Conservation (phyloP, 2,888 invertebrate species). For the Philereme transversata region DNA sequence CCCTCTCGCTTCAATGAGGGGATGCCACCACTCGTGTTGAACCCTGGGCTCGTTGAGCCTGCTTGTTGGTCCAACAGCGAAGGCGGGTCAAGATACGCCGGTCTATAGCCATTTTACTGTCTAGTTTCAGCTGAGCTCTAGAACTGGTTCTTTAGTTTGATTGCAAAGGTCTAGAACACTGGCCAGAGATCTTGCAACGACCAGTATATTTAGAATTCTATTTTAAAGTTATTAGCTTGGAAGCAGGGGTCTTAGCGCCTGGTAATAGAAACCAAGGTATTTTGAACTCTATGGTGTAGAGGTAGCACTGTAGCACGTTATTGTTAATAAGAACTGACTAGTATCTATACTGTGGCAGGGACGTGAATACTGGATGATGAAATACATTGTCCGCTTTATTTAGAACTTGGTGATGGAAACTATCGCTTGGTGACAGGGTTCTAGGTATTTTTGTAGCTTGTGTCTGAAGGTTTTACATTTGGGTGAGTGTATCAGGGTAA, state of each 20-base stretch:
- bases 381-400: no score
- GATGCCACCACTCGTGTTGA: slow-evolving; percentile 37
- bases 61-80: slow-evolving; percentile 29
- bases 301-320: no score
- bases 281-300: no score
- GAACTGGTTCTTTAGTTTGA: slow-evolving; percentile 17
- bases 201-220: slow-evolving; percentile 6
- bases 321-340: no score
- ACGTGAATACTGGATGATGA: no score
- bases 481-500: slow-evolving; percentile 44
- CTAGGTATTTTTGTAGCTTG: slow-evolving; percentile 39
- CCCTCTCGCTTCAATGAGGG: slow-evolving; percentile 44
- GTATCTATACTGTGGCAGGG: no score
- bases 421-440: slow-evolving; percentile 32
- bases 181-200: no score
- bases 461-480: slow-evolving; percentile 45
- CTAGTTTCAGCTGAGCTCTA: slow-evolving; percentile 42
- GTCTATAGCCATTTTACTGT: slow-evolving; percentile 24
- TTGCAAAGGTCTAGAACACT: slow-evolving; percentile 30
- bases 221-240: slow-evolving; percentile 26
- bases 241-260: slow-evolving; percentile 27
- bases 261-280: no score
- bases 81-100: slow-evolving; percentile 34
- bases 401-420: no score
- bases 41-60: slow-evolving; percentile 30